Evolutionary conservation across 2,113 vertebrate genomes (phyloP).

Genomic region (Tenrec ecaudatus): DNA sequence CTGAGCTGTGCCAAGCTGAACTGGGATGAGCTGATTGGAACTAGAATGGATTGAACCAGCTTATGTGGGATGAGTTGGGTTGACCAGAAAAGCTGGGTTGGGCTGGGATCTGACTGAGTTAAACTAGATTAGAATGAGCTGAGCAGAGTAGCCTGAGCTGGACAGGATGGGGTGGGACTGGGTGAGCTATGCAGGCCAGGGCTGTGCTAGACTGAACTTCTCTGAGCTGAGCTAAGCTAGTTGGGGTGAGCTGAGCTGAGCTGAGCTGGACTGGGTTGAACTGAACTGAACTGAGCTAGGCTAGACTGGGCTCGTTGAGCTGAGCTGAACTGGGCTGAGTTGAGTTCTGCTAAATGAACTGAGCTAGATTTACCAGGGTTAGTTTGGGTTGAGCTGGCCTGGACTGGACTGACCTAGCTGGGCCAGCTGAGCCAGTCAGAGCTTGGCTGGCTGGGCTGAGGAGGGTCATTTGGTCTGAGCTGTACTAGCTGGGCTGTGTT

Average conservation of each 20-base stretch:
- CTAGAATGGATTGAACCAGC: rapidly evolving
- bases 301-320: too few species aligned
- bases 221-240: too few species aligned
- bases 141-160: neutral
- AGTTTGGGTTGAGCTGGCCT: neutral
- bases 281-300: neutral
- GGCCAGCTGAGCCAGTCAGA: rapidly evolving
- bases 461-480: neutral
- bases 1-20: neutral
- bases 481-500: neutral
- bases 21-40: neutral
- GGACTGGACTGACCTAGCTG: neutral
- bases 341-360: neutral
- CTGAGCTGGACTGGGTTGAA: neutral
- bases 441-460: neutral
- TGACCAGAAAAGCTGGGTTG: neutral
- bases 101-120: neutral
- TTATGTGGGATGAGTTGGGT: rapidly evolving
- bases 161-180: too few species aligned
- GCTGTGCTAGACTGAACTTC: neutral
- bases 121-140: too few species aligned
- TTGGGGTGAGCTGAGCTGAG: neutral
- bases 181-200: neutral
- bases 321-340: neutral
- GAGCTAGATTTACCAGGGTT: neutral